Conservation (phyloP, 1,140 invertebrate species). For the Zaprionus taronus region DNA sequence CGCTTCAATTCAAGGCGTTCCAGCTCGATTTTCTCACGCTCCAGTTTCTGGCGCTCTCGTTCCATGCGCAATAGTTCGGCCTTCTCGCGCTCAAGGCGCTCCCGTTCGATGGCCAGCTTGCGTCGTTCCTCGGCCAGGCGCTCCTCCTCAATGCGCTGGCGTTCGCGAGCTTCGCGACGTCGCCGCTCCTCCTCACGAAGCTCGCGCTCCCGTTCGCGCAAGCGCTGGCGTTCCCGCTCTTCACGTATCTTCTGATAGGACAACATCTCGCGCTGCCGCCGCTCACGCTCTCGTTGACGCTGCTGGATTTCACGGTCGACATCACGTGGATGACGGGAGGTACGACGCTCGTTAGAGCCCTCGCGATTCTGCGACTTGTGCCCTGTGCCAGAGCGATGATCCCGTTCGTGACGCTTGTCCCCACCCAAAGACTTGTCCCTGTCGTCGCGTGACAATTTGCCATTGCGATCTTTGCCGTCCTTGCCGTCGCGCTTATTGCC, state of each 20-base stretch:
- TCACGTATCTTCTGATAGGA: slow-evolving; percentile 86
- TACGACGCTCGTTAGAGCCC: slow-evolving; percentile 45
- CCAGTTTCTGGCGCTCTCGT: slow-evolving; percentile 91
- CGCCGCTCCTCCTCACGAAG: slow-evolving; percentile 91
- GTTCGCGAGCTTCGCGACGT: slow-evolving; percentile 90
- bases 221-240: slow-evolving; percentile 91
- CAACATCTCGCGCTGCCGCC: slow-evolving; percentile 78
- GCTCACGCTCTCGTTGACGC: slow-evolving; percentile 72
- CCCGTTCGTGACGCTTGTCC: slow-evolving; percentile 65
- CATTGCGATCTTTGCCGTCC: slow-evolving; percentile 44
- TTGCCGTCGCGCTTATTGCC: slow-evolving; percentile 61
- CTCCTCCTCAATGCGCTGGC: slow-evolving; percentile 91
- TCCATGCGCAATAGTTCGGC: slow-evolving; percentile 92
- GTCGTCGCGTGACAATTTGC: slow-evolving; percentile 52
- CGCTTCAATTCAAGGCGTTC: slow-evolving; percentile 93
- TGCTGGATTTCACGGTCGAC: slow-evolving; percentile 76
- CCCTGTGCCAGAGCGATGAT: slow-evolving; percentile 52
- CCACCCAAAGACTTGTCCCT: slow-evolving; percentile 55
- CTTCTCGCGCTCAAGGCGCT: slow-evolving; percentile 91
- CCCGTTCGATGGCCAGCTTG: slow-evolving; percentile 90
- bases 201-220: slow-evolving; percentile 90
- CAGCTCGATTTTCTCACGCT: slow-evolving; percentile 92
- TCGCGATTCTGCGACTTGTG: slow-evolving; percentile 50
- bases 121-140: slow-evolving; percentile 92
- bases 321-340: slow-evolving; percentile 64